Conservation (phyloP, 1,140 invertebrate genomes). For the Drosophila tsacasi region DNA sequence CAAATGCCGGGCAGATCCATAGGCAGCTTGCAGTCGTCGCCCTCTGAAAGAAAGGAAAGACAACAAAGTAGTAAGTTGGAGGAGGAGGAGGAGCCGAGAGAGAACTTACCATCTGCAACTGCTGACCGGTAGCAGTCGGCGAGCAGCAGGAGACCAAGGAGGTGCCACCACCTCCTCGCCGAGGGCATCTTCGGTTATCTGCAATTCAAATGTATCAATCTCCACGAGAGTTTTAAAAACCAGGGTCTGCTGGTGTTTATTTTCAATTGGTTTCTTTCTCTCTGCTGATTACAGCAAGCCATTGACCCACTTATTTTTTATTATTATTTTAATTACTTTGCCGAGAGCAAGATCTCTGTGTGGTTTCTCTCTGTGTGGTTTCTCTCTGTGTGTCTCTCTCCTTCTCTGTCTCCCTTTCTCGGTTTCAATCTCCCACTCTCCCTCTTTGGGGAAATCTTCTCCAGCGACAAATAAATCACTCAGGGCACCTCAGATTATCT, state of each 20-base stretch:
- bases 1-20: slow-evolving; percentile 48
- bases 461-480: neutral
- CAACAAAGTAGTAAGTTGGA: neutral
- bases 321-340: slow-evolving; percentile 6
- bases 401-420: neutral
- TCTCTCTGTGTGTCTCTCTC: neutral
- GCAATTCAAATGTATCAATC: neutral
- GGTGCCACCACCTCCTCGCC: slow-evolving; percentile 11
- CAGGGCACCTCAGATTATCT: neutral
- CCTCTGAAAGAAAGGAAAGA: slow-evolving; percentile 34
- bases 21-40: slow-evolving; percentile 49
- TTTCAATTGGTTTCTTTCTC: neutral
- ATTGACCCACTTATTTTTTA: slow-evolving; percentile 49
- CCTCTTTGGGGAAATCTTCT: neutral
- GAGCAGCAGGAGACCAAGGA: slow-evolving; percentile 12
- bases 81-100: no score
- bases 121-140: neutral
- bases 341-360: neutral
- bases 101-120: slow-evolving; percentile 13
- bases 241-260: neutral
- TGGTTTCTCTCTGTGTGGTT: neutral
- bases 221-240: neutral
- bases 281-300: slow-evolving; percentile 40
- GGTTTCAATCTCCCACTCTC: neutral
- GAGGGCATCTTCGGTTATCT: slow-evolving; percentile 13